Base-by-base conservation (phyloP, 2,797 vertebrate genomes). In the Clarias platycephalus region DNA sequence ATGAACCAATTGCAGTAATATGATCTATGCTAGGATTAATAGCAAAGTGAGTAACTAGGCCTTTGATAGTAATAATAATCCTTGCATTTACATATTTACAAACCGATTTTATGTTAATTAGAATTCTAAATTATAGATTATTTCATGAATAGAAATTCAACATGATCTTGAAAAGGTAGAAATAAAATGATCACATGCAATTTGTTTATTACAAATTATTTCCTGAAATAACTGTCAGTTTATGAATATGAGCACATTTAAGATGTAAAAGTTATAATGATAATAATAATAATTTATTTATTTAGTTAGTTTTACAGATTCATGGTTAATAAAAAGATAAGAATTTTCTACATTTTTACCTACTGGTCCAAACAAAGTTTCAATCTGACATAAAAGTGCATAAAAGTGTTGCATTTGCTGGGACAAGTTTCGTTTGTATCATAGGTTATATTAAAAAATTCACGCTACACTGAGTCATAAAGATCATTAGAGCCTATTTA, bases 21-120 rank as follows among this genome's bases (percentile, higher is more conserved):
- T 86, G 71, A 85, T 77, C 76, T 79, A 40, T 18, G 31, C 49
- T 80, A 37, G 31, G 84, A 72, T 62, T 77, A 85, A 84, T 20
- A 67, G 55, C 18, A 31, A 78, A 84, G 58, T 40, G 31, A 40
- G 16, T 26, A 20, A 68, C 28, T 28, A 62, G 34, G 18, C 16
- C 55, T 60, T 66, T 64, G 24, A 78, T 58, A 79, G 49, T 53
- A 53, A 44, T 44, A 44, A 44, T 44, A 44, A 40, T 40, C 37
- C 5, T 44, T 44, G 40, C 6, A 44, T 44, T 44, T 44, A 44
- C 40, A 44, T 44, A 44, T 44, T 44, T 9, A 44, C 57, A 62
- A 62, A n/a, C 58, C 5, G 0, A 79, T 63, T 62, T 44, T 24
- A 37, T 53, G 28, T 34, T 40, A 62, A 60, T 37, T 37, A 1